Evolutionary conservation across 2,888 invertebrate species (phyloP).

Genomic region (Agriopis leucophaearia): DNA sequence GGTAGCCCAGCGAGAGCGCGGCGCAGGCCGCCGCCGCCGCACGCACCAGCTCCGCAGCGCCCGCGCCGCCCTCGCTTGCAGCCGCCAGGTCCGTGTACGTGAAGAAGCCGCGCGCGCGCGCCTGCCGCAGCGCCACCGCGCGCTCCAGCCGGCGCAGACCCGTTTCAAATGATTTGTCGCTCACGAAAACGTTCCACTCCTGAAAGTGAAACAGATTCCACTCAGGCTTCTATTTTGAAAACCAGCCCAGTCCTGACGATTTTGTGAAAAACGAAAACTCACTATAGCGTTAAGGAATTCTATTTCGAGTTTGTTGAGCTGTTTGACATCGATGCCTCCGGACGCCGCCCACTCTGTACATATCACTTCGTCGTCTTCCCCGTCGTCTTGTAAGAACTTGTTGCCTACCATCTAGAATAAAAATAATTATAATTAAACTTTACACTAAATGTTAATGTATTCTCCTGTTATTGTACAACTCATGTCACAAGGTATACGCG

Average conservation of each 20-base stretch:
- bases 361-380: conserved; percentile 96
- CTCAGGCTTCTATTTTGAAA: not conserved
- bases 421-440: no score
- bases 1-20: conserved; percentile 52
- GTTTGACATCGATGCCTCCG: conserved; percentile 90
- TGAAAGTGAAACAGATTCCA: conserved; percentile 61
- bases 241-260: not conserved
- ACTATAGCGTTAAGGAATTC: conserved; percentile 96
- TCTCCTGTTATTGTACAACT: no score
- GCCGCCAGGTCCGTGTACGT: conserved; percentile 92
- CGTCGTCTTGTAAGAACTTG: conserved; percentile 97
- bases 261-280: conserved; percentile 66
- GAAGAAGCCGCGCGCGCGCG: conserved; percentile 91
- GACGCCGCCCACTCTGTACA: conserved; percentile 97
- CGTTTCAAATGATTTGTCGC: conserved; percentile 90
- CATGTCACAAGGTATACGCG: not conserved
- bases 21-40: conserved; percentile 48
- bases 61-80: conserved; percentile 78
- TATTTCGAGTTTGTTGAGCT: conserved; percentile 93
- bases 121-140: conserved; percentile 91
- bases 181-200: conserved; percentile 96
- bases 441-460: no score
- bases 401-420: conserved; percentile 95
- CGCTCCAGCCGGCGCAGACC: conserved; percentile 90
- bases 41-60: conserved; percentile 60